phyloP scores from a whole-genome alignment of 2,888 invertebrate genomes.

The Mesochorus sp. region DNA sequence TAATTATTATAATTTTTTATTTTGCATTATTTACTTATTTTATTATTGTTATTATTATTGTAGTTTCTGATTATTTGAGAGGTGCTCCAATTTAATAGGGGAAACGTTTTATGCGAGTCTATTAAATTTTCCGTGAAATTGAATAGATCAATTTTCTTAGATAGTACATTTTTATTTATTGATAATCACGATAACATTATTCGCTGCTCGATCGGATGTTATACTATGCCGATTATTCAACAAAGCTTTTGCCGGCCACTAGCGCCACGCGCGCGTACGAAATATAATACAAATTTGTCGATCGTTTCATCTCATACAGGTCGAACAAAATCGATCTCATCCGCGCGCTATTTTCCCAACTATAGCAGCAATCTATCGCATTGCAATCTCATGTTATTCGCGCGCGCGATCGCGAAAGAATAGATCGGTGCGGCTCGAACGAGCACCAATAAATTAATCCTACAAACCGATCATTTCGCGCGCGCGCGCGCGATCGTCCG shows the following conservation, averaged over 20 bases:
- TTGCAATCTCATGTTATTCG: slow-evolving; percentile 11
- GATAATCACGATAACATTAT: no score
- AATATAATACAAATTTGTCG: background rate
- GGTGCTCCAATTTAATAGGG: background rate
- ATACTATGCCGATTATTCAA: no score
- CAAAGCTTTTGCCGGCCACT: no score
- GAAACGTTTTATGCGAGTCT: background rate
- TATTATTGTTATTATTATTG: no score
- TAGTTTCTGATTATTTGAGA: no score
- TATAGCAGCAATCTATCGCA: background rate
- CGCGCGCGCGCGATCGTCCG: slow-evolving; percentile 39
- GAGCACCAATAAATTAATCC: slow-evolving; percentile 54
- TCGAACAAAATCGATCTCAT: no score
- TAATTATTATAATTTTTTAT: no score
- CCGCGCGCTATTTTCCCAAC: background rate
- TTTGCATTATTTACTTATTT: no score
- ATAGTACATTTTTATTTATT: no score
- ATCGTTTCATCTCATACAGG: background rate
- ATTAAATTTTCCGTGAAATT: slow-evolving; percentile 32
- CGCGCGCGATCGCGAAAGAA: slow-evolving; percentile 43
- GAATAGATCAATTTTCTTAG: slow-evolving; percentile 43
- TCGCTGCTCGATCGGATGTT: no score
- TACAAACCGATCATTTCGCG: slow-evolving; percentile 49
- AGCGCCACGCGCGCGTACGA: no score
- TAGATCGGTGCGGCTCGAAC: slow-evolving; percentile 33